Percentiles rank a stretch among this genome's conserved stretches.
Evolutionary conservation across 2,888 invertebrate genomes (phyloP).

Genomic region (Panopea generosa): DNA sequence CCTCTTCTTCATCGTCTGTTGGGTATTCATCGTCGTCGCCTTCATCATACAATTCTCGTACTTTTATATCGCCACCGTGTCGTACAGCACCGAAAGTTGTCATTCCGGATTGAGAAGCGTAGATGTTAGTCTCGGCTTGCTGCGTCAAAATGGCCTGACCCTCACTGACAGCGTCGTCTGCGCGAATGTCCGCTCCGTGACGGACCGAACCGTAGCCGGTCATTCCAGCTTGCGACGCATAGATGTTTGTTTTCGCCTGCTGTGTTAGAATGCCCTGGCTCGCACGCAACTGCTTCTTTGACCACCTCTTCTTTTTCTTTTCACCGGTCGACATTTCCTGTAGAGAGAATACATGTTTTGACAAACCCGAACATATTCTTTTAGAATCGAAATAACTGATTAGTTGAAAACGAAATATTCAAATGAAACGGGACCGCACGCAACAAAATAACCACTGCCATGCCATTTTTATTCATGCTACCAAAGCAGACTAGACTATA

Average conservation of each 20-base stretch:
- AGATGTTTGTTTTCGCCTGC: slow-evolving; percentile 83
- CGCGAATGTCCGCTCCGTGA: slow-evolving; percentile 83
- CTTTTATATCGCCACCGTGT: slow-evolving; percentile 80
- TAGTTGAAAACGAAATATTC: too few relatives aligned
- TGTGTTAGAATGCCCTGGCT: slow-evolving; percentile 55
- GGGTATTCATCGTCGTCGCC: slow-evolving; percentile 43
- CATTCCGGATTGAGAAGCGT: slow-evolving; percentile 80
- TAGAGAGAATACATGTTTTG: background rate
- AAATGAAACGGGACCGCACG: too few relatives aligned
- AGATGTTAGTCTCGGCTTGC: slow-evolving; percentile 83
- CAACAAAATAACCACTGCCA: too few relatives aligned
- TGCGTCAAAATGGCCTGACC: slow-evolving; percentile 79
- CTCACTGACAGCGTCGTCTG: slow-evolving; percentile 77
- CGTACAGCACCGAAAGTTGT: slow-evolving; percentile 57
- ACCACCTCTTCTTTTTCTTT: slow-evolving; percentile 49
- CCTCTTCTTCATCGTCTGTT: slow-evolving; percentile 52
- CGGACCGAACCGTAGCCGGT: slow-evolving; percentile 75
- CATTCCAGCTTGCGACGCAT: slow-evolving; percentile 83
- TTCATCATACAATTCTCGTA: slow-evolving; percentile 50
- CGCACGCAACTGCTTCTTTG: slow-evolving; percentile 56
- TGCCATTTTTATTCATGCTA: too few relatives aligned
- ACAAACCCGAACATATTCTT: too few relatives aligned
- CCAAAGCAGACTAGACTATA: too few relatives aligned
- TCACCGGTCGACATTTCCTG: slow-evolving; percentile 40
- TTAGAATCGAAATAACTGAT: too few relatives aligned